A percentile compares a stretch with the other conserved stretches of the same genome.
These are phyloP conservation scores for Meloe dianella DNA, from an alignment of 2,888 invertebrate species.

Conservation along the genomic window DNA sequence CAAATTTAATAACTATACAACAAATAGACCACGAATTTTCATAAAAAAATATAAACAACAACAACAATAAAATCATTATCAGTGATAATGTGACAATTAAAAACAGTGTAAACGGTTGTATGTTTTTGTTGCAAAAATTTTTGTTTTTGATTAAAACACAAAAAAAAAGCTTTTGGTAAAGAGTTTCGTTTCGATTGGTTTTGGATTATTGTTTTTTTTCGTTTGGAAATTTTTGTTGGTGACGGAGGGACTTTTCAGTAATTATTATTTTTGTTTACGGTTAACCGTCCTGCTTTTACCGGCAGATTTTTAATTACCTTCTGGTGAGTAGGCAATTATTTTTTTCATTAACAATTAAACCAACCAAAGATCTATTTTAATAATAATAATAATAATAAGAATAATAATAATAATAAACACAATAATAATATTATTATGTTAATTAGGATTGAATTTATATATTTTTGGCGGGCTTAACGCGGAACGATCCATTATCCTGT, in stretches of 20 bases:
- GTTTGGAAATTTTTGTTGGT: conserved; percentile 14
- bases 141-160: not conserved
- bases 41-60: not conserved
- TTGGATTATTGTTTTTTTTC: too few relatives aligned
- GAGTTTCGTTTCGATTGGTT: not conserved
- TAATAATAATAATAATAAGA: not conserved
- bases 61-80: not conserved
- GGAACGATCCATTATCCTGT: not conserved
- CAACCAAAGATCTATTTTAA: not conserved
- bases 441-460: not conserved
- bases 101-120: not conserved
- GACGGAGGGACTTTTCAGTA: conserved; percentile 12
- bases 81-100: conserved; percentile 12
- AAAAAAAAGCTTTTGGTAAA: not conserved
- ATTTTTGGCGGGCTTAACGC: conserved; percentile 2
- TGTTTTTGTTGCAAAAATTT: conserved; percentile 7
- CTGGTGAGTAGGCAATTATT: conserved; percentile 26
- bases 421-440: not conserved
- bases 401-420: too few relatives aligned
- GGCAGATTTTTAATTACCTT: conserved; percentile 21
- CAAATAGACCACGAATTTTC: not conserved
- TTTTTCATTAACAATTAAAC: conserved; percentile 13
- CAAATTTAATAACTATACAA: not conserved
- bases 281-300: conserved; percentile 13
- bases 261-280: conserved; percentile 22